Evolutionary conservation across 2,888 invertebrate species (phyloP).

Genomic region (Tachystola acroxantha): DNA sequence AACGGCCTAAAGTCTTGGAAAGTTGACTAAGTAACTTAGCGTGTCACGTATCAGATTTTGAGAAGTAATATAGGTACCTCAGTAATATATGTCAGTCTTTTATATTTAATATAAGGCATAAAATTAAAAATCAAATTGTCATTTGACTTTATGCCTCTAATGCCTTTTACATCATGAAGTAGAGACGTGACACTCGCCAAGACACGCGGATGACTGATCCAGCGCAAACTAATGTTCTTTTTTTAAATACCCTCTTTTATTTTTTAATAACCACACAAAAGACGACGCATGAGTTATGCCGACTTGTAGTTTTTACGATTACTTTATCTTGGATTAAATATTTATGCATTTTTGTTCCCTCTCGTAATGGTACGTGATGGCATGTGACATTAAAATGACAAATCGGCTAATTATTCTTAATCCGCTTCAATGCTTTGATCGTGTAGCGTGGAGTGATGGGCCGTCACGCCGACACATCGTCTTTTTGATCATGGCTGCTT

Average conservation of each 20-base stretch:
- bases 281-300: slow-evolving; percentile 70
- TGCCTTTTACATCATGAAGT: slow-evolving; percentile 37
- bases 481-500: slow-evolving; percentile 34
- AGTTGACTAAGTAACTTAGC: no score
- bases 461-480: slow-evolving; percentile 45
- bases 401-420: slow-evolving; percentile 77
- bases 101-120: no score
- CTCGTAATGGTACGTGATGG: slow-evolving; percentile 63
- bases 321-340: slow-evolving; percentile 64
- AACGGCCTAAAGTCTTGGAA: not conserved
- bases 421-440: slow-evolving; percentile 66
- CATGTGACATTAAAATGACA: slow-evolving; percentile 78
- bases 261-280: slow-evolving; percentile 66
- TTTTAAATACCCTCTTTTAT: slow-evolving; percentile 56
- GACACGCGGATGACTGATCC: slow-evolving; percentile 71
- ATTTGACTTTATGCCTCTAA: slow-evolving; percentile 39
- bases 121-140: slow-evolving; percentile 55
- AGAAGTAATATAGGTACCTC: slow-evolving; percentile 4
- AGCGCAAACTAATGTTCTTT: slow-evolving; percentile 70
- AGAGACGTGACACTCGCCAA: slow-evolving; percentile 60
- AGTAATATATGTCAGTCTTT: slow-evolving; percentile 8
- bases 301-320: slow-evolving; percentile 73
- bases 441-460: slow-evolving; percentile 44
- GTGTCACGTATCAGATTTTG: no score
- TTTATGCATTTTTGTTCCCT: slow-evolving; percentile 59